These are phyloP conservation scores for Heptranchias perlo DNA, from an alignment of 2,113 vertebrate genomes.

Conservation along the genomic window DNA sequence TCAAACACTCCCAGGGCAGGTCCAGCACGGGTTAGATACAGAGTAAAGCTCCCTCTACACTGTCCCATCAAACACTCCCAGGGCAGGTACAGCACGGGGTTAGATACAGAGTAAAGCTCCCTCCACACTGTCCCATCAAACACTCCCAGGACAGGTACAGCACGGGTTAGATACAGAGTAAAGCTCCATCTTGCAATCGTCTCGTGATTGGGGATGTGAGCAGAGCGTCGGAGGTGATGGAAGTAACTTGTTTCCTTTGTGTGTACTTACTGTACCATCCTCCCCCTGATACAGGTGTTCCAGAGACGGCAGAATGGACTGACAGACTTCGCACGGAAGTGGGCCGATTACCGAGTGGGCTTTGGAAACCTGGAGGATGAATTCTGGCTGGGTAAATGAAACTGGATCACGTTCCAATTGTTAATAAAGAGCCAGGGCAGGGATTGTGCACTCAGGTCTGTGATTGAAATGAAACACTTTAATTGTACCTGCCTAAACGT, in stretches of 20 bases:
- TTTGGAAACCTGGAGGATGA: slow-evolving; percentile 96
- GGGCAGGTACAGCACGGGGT: too few species aligned
- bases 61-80: too few species aligned
- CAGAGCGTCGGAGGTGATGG: not conserved
- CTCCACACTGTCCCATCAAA: too few species aligned
- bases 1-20: too few species aligned
- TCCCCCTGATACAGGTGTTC: slow-evolving; percentile 68
- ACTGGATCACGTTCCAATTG: not conserved
- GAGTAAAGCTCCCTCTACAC: too few species aligned
- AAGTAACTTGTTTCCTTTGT: not conserved
- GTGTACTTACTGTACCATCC: not conserved
- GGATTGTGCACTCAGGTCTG: not conserved
- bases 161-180: not conserved
- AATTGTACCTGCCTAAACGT: too few species aligned
- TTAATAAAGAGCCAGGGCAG: not conserved
- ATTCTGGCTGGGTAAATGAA: slow-evolving; percentile 87
- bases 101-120: too few species aligned
- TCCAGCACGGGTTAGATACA: too few species aligned
- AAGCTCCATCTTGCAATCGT: not conserved
- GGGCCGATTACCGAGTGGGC: slow-evolving; percentile 83
- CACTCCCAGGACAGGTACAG: not conserved
- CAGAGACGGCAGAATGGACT: slow-evolving; percentile 91
- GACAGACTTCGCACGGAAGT: slow-evolving; percentile 92
- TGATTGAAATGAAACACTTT: not conserved
- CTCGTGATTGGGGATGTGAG: not conserved